Evolutionary conservation across 2,797 vertebrate genomes (phyloP).

Genomic region (Stomatorhinus walkeri): DNA sequence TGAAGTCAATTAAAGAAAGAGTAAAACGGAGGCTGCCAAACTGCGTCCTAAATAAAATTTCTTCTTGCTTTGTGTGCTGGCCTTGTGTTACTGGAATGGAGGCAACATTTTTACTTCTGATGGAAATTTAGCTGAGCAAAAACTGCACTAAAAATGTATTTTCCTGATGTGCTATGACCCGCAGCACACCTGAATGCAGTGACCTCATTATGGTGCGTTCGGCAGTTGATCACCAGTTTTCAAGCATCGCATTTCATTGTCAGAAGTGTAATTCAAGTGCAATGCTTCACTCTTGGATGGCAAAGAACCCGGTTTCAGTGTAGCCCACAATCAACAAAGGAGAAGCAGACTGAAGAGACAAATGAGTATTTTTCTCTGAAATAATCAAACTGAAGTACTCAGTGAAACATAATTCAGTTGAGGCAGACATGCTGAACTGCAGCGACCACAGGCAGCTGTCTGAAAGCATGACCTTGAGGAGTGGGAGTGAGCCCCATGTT

Average conservation of each 20-base stretch:
- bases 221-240: not conserved
- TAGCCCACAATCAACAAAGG: not conserved
- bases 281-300: not conserved
- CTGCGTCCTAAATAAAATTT: not conserved
- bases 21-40: not conserved
- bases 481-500: conserved; percentile 13
- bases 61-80: not conserved
- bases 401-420: conserved; percentile 10
- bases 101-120: not conserved
- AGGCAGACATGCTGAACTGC: not conserved
- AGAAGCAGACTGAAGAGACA: not conserved
- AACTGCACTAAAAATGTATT: not conserved
- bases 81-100: not conserved
- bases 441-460: not conserved
- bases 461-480: conserved; percentile 12
- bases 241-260: not conserved
- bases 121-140: not conserved
- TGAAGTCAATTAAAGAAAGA: not conserved
- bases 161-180: not conserved
- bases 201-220: not conserved
- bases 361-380: not conserved
- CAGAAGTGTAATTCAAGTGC: not conserved
- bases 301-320: not conserved
- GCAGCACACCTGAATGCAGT: not conserved
- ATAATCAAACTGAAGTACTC: conserved; percentile 2